These are phyloP conservation scores for Neuroscelio doddi DNA, from an alignment of 2,888 invertebrate species.

Conservation along the genomic window DNA sequence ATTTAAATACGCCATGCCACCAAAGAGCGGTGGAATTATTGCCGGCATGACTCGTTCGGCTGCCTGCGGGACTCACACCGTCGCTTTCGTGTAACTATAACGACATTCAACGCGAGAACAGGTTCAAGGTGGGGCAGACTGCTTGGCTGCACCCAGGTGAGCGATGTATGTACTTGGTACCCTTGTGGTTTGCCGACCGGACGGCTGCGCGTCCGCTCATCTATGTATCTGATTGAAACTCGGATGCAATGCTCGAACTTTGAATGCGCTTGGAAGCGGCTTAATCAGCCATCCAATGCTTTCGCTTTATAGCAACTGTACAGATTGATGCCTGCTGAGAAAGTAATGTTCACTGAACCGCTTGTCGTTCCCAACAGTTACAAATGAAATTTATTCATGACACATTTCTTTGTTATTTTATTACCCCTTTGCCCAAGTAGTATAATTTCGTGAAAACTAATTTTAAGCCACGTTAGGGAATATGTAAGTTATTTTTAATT, in stretches of 20 bases:
- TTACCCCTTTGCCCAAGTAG: too few relatives aligned
- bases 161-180: slow-evolving; percentile 13
- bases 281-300: slow-evolving; percentile 65
- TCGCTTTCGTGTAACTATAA: slow-evolving; percentile 20
- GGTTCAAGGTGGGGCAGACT: slow-evolving; percentile 53
- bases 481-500: too few relatives aligned
- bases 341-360: slow-evolving; percentile 17
- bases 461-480: too few relatives aligned
- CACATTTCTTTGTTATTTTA: too few relatives aligned
- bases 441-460: too few relatives aligned
- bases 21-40: slow-evolving; percentile 24
- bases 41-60: slow-evolving; percentile 23
- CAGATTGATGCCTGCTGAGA: slow-evolving; percentile 43
- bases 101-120: slow-evolving; percentile 42
- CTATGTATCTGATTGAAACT: slow-evolving; percentile 57
- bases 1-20: slow-evolving; percentile 10
- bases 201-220: slow-evolving; percentile 44
- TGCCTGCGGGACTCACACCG: slow-evolving; percentile 1
- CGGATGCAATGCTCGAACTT: slow-evolving; percentile 54
- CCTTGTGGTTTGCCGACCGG: slow-evolving; percentile 27
- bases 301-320: slow-evolving; percentile 41
- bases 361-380: too few relatives aligned
- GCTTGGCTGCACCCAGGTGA: slow-evolving; percentile 46
- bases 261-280: slow-evolving; percentile 64
- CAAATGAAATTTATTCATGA: too few relatives aligned